Conservation (phyloP, 2,888 invertebrate genomes). For the Trypoxylon attenuatum region DNA sequence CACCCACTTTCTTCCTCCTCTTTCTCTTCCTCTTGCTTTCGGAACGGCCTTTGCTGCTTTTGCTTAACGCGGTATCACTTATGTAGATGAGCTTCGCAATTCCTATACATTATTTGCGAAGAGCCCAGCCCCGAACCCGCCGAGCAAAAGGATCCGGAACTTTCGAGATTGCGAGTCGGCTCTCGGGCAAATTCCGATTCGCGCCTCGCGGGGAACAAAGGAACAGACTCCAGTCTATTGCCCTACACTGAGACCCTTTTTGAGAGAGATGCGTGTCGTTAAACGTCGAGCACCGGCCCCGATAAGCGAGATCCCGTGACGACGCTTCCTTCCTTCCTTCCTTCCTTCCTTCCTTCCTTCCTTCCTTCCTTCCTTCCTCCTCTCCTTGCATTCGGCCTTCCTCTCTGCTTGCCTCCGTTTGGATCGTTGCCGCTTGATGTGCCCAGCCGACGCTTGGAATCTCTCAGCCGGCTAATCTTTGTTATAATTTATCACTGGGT, state of each 20-base stretch:
- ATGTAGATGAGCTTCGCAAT: conserved; percentile 72
- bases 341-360: too few relatives aligned
- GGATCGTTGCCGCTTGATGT: too few relatives aligned
- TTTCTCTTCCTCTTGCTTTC: conserved; percentile 26
- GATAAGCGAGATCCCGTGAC: not conserved
- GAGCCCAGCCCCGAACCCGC: conserved; percentile 50
- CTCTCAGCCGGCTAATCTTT: too few relatives aligned
- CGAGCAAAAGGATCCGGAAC: conserved; percentile 67
- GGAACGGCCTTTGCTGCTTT: conserved; percentile 67
- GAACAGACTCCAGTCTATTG: conserved; percentile 20
- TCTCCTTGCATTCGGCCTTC: too few relatives aligned
- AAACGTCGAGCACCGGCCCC: conserved; percentile 2
- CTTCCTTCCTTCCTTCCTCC: too few relatives aligned
- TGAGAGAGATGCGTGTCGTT: conserved; percentile 38
- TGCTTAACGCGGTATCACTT: conserved; percentile 73
- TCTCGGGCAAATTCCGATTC: conserved; percentile 53
- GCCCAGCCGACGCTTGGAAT: too few relatives aligned
- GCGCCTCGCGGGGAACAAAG: conserved; percentile 37
- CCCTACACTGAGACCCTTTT: conserved; percentile 12
- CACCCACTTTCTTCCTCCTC: conserved; percentile 33
- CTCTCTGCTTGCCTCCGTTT: too few relatives aligned
- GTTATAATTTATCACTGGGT: too few relatives aligned
- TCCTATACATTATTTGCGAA: conserved; percentile 71
- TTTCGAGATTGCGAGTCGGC: conserved; percentile 66
- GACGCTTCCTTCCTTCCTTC: not conserved